Evolutionary conservation across 2,888 invertebrate genomes (phyloP).

Genomic region (Lithophane ornitopus): DNA sequence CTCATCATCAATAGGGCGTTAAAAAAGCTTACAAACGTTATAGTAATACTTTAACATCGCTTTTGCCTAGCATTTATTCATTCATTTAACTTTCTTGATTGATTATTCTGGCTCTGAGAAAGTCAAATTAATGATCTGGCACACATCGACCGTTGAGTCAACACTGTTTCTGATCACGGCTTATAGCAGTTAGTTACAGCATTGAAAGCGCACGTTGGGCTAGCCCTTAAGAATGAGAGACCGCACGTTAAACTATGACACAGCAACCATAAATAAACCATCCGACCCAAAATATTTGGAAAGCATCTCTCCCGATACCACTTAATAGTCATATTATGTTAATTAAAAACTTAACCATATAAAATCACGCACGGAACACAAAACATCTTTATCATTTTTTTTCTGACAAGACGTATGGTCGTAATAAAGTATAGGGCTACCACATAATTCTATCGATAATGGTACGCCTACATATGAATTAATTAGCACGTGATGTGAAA

Average conservation of each 20-base stretch:
- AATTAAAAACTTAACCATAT: constrained; percentile 75
- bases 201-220: neutral
- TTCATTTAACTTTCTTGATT: neutral
- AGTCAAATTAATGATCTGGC: neutral
- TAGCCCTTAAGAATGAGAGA: constrained; percentile 26
- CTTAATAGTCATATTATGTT: constrained; percentile 70
- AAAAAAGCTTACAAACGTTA: neutral
- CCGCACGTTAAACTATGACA: constrained; percentile 49
- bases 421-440: constrained; percentile 87
- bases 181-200: constrained; percentile 8
- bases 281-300: constrained; percentile 67
- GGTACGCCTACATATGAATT: constrained; percentile 88
- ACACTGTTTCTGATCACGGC: neutral
- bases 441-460: constrained; percentile 88
- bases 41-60: too few species aligned
- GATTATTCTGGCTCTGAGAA: neutral
- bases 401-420: constrained; percentile 81
- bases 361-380: constrained; percentile 75
- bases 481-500: constrained; percentile 88
- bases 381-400: constrained; percentile 81
- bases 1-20: neutral
- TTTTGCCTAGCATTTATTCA: neutral
- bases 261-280: constrained; percentile 59
- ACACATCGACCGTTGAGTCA: neutral
- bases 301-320: constrained; percentile 64